Evolutionary conservation across 2,888 invertebrate genomes (phyloP).

Genomic region (Melanostoma mellinum): DNA sequence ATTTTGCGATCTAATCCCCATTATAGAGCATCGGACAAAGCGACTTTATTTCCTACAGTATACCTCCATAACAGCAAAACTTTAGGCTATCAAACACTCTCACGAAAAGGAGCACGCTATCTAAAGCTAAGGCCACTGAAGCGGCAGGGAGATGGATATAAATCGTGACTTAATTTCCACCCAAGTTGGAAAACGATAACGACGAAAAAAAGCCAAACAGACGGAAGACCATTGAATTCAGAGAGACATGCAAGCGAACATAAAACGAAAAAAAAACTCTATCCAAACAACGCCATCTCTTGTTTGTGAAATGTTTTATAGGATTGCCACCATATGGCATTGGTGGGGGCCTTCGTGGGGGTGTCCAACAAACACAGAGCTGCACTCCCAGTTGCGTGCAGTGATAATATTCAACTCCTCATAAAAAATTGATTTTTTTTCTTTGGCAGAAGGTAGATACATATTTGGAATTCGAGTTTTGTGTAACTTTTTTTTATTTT

Average conservation of each 20-base stretch:
- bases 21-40: conserved; percentile 33
- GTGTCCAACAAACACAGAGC: conserved; percentile 1
- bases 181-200: conserved; percentile 44
- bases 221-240: conserved; percentile 44
- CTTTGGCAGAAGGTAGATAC: not conserved
- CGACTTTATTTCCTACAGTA: conserved; percentile 4
- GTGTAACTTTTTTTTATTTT: not conserved
- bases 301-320: conserved; percentile 41
- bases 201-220: conserved; percentile 11
- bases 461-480: not conserved
- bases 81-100: conserved; percentile 41
- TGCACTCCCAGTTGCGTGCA: conserved; percentile 47
- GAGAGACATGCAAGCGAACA: conserved; percentile 57
- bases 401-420: conserved; percentile 48
- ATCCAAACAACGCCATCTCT: conserved; percentile 45
- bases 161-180: conserved; percentile 66
- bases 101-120: conserved; percentile 25
- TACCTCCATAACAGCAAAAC: conserved; percentile 16
- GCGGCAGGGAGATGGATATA: conserved; percentile 8
- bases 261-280: conserved; percentile 1
- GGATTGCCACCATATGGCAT: conserved; percentile 39
- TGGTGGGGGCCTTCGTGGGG: not conserved
- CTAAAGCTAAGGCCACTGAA: not conserved
- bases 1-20: conserved; percentile 68
- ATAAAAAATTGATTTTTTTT: conserved; percentile 41